Conservation (phyloP, 2,888 invertebrate genomes). For the Mythimna lalbum region DNA sequence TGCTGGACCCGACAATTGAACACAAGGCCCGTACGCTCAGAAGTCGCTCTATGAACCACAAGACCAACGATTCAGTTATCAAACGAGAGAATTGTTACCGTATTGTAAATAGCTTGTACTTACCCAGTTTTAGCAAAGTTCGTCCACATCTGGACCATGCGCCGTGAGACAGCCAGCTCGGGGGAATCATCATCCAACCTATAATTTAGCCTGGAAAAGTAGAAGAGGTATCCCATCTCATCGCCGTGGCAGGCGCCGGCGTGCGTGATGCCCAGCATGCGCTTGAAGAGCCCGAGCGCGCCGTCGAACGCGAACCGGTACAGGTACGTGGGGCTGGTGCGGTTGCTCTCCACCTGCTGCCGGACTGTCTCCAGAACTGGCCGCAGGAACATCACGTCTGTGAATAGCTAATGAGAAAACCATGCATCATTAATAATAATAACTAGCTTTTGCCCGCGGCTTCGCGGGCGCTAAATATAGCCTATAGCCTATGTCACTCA, state of each 20-base stretch:
- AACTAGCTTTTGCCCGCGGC: no score
- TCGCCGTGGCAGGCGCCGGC: constrained; percentile 92
- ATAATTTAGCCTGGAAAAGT: constrained; percentile 92
- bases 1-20: no score
- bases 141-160: constrained; percentile 92
- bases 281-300: constrained; percentile 91
- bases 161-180: constrained; percentile 90
- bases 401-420: constrained; percentile 86
- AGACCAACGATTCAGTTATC: no score
- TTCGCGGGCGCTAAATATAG: no score
- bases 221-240: constrained; percentile 92
- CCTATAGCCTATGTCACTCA: no score
- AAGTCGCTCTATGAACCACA: no score
- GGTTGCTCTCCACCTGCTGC: constrained; percentile 78
- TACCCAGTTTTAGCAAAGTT: constrained; percentile 92
- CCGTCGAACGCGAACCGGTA: constrained; percentile 92
- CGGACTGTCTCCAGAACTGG: constrained; percentile 90
- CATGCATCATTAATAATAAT: no score
- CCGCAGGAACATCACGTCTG: constrained; percentile 92
- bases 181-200: constrained; percentile 91
- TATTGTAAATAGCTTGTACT: constrained; percentile 35
- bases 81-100: not conserved
- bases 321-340: constrained; percentile 90
- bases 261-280: constrained; percentile 91
- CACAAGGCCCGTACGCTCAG: no score